Evolutionary conservation across 2,888 invertebrate species (phyloP), one percentile per base, ranked within the genome.

Genomic region (Tetheella fluctuosa): DNA sequence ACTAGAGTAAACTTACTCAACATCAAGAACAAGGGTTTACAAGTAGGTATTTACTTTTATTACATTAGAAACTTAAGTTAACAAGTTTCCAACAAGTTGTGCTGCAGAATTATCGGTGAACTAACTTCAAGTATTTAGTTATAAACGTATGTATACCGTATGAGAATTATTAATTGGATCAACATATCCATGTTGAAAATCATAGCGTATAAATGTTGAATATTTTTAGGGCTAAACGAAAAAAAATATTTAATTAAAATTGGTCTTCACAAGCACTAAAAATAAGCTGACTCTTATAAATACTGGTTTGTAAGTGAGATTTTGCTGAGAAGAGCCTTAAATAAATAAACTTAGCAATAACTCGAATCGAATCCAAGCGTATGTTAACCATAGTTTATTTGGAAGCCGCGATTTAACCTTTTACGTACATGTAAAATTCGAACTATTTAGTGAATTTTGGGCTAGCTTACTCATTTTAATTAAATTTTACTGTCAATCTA

Each of bases 181-280:
- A 8, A 48, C 10, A n/a, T n/a, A 48, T 10, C 8, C 2, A 48
- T 20, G 20, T 20, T n/a, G 15, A 42, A 42, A 42, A 42, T 42
- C 42, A 42, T 1, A 1, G 2, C 17, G 17, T 42, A 7, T 17
- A 2, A 17, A 17, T 15, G 15, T 1, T 15, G 37, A 37, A 37
- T 37, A 37, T 39, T 15, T 17, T 17, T 8, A 42, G 6, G 60
- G 63, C 57, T 42, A 55, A 54, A 28, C 28, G 7, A 28, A 28
- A n/a, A n/a, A n/a, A n/a, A n/a, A n/a, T n/a, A n/a, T n/a, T n/a
- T n/a, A n/a, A n/a, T n/a, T n/a, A n/a, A n/a, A n/a, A n/a, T n/a
- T n/a, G n/a, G n/a, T n/a, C n/a, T n/a, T n/a, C n/a, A n/a, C n/a
- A n/a, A n/a, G n/a, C n/a, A n/a, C n/a, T n/a, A n/a, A n/a, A n/a